Percentiles rank a stretch among this genome's conserved stretches.
Evolutionary conservation across 2,888 invertebrate species (phyloP).

Genomic region (Tridacna gigas): DNA sequence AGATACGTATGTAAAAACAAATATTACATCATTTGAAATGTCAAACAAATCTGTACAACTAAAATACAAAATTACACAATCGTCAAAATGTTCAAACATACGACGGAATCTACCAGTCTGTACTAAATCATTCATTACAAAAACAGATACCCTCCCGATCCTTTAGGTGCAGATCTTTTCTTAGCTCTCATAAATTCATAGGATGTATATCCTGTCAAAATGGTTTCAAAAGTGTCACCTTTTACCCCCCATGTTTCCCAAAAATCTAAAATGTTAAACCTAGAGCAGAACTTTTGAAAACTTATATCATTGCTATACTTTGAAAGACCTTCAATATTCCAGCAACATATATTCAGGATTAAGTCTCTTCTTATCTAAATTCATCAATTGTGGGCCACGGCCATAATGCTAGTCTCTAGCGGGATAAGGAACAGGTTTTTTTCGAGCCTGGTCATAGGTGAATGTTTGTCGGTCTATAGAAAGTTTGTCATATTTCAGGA

Average conservation of each 20-base stretch:
- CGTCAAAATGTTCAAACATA: not conserved
- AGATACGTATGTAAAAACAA: not conserved
- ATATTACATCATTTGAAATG: not conserved
- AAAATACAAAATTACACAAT: not conserved
- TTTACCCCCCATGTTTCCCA: conserved; percentile 1
- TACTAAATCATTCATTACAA: not conserved
- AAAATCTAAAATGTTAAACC: not conserved
- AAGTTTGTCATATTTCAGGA: not conserved
- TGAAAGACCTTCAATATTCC: conserved; percentile 7
- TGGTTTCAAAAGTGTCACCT: not conserved
- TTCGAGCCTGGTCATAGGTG: not conserved
- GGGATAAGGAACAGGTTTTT: not conserved
- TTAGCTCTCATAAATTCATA: not conserved
- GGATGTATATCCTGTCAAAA: not conserved
- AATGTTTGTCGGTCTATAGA: not conserved
- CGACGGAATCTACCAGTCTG: not conserved
- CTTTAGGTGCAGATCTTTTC: not conserved
- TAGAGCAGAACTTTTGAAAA: not conserved
- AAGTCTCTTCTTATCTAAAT: not conserved
- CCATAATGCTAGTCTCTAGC: not conserved
- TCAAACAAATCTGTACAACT: not conserved
- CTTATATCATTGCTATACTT: not conserved
- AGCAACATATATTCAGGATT: not conserved
- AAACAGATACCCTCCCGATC: conserved; percentile 1
- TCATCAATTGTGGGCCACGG: not conserved